phyloP scores from a whole-genome alignment of 2,113 vertebrate species.

The Oreochromis tanganicae region DNA sequence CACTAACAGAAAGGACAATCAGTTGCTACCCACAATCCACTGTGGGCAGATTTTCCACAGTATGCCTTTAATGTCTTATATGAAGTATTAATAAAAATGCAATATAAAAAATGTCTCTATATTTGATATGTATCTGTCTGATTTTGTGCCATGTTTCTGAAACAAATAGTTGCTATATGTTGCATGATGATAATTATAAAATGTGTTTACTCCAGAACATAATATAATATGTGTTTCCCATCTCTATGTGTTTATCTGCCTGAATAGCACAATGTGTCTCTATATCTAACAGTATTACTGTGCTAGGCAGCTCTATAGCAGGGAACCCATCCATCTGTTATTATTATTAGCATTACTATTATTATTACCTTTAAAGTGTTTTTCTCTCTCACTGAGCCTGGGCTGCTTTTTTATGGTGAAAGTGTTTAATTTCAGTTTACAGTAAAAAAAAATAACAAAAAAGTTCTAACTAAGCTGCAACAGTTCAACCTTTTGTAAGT shows the following conservation, averaged over 20 bases:
- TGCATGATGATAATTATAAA: conserved; percentile 84
- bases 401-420: neutral
- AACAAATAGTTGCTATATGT: conserved; percentile 51
- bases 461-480: neutral
- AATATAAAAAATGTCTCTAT: conserved; percentile 75
- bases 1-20: conserved; percentile 79
- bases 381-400: neutral
- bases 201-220: conserved; percentile 71
- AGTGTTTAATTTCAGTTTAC: neutral
- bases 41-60: conserved; percentile 43
- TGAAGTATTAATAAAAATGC: conserved; percentile 73
- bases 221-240: conserved; percentile 56
- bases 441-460: neutral
- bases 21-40: conserved; percentile 32
- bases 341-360: neutral
- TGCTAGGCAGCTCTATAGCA: conserved; percentile 74
- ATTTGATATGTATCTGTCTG: conserved; percentile 70
- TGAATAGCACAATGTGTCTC: conserved; percentile 73
- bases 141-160: conserved; percentile 75
- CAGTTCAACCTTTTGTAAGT: neutral
- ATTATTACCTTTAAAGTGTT: neutral
- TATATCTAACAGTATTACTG: conserved; percentile 84
- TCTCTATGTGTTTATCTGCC: conserved; percentile 64
- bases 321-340: conserved; percentile 21
- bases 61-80: conserved; percentile 70